phyloP scores from a whole-genome alignment of 2,113 vertebrate species.

The Clarias batrachus region DNA sequence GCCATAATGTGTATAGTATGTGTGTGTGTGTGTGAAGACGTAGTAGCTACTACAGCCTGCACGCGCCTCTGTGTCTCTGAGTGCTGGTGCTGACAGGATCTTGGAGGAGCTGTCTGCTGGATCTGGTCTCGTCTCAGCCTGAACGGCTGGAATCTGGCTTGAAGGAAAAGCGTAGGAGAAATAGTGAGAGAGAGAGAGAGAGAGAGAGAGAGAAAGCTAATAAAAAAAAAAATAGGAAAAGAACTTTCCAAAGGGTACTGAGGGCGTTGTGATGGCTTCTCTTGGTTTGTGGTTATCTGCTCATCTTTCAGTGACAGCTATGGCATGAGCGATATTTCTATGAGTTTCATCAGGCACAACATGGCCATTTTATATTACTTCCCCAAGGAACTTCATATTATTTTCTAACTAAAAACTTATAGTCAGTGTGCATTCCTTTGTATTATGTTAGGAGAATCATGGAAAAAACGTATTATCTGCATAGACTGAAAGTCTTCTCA shows the following conservation, averaged over 20 bases:
- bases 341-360: not conserved
- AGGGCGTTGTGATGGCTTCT: constrained; percentile 9
- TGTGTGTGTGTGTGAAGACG: constrained; percentile 15
- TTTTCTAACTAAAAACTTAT: not conserved
- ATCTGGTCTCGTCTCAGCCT: constrained; percentile 28
- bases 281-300: constrained; percentile 12
- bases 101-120: constrained; percentile 38
- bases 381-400: not conserved
- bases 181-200: constrained; percentile 2
- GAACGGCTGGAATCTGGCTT: constrained; percentile 46
- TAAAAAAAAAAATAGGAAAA: not conserved
- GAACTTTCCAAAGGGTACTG: not conserved
- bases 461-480: not conserved
- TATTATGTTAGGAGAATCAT: not conserved
- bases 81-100: constrained; percentile 48
- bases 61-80: constrained; percentile 35
- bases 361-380: not conserved
- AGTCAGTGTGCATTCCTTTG: not conserved
- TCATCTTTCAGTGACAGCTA: constrained; percentile 3
- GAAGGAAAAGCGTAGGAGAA: not conserved
- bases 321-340: not conserved
- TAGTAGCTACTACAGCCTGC: constrained; percentile 10
- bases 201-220: not conserved
- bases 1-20: not conserved
- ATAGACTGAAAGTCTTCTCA: not conserved